phyloP scores from a whole-genome alignment of 2,888 invertebrate species.

The Drosophila nigricruria region DNA sequence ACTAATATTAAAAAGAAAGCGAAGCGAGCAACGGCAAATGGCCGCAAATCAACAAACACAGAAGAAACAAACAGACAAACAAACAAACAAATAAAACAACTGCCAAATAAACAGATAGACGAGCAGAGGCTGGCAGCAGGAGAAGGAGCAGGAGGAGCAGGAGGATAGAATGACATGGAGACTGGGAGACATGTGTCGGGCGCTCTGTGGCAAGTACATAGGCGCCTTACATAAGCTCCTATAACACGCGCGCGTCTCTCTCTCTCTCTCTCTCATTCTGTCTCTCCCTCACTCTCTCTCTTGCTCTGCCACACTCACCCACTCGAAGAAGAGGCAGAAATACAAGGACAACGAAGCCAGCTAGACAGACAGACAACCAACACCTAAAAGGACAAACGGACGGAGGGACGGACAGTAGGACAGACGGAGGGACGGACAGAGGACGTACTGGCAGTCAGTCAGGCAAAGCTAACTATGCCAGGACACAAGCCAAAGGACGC shows the following conservation, averaged over 20 bases:
- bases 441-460: neutral
- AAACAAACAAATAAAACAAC: conserved; percentile 15
- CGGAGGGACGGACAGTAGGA: conserved; percentile 4
- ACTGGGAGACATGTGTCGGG: conserved; percentile 43
- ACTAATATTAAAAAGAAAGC: conserved; percentile 29
- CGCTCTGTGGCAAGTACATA: conserved; percentile 26
- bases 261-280: neutral
- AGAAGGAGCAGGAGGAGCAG: neutral
- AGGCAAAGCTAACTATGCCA: conserved; percentile 33
- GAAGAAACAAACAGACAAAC: conserved; percentile 20
- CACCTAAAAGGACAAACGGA: conserved; percentile 31
- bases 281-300: neutral
- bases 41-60: conserved; percentile 55
- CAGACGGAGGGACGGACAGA: neutral
- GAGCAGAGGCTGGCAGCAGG: neutral
- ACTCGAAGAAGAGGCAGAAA: neutral
- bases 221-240: conserved; percentile 34
- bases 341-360: conserved; percentile 31
- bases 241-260: neutral
- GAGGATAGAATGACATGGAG: neutral
- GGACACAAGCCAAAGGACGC: conserved; percentile 58
- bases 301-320: neutral
- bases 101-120: conserved; percentile 38
- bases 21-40: conserved; percentile 46
- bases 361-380: conserved; percentile 49